A percentile compares a stretch with the other conserved stretches of the same genome.
Conservation (phyloP, 2,797 vertebrate species). For the Pyrocephalus nanus region DNA sequence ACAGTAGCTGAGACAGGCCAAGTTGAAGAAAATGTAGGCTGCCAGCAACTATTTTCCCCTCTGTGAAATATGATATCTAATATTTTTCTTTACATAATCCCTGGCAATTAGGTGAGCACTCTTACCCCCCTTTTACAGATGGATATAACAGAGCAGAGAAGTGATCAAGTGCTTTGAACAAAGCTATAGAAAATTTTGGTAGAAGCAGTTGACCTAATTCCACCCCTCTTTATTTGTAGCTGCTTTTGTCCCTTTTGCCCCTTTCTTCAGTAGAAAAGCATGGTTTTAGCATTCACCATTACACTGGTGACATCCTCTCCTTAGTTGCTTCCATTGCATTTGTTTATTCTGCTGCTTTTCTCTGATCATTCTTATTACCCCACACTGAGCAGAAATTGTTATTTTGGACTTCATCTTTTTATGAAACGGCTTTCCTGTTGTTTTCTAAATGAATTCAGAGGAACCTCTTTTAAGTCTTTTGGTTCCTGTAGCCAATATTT, state of each 20-base stretch:
- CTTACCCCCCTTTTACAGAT: background rate
- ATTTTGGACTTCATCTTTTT: background rate
- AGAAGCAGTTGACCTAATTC: background rate
- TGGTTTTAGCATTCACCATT: background rate
- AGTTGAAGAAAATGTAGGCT: background rate
- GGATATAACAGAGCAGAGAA: background rate
- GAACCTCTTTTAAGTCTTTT: background rate
- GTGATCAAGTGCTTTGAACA: background rate
- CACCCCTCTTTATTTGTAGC: background rate
- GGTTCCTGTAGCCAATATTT: background rate
- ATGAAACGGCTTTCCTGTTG: background rate
- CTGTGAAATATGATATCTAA: background rate
- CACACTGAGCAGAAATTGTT: background rate
- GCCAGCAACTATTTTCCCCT: background rate
- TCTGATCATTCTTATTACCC: background rate
- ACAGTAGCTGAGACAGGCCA: background rate
- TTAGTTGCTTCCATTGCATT: background rate
- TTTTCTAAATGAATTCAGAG: background rate
- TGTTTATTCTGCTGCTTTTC: background rate
- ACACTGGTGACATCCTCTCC: background rate
- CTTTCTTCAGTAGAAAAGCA: background rate
- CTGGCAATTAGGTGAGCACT: background rate
- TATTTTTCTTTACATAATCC: background rate
- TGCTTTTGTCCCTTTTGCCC: fast-evolving
- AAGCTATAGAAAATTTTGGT: background rate